Conservation (phyloP, 1,140 invertebrate species). For the Meloidogyne floridensis region DNA sequence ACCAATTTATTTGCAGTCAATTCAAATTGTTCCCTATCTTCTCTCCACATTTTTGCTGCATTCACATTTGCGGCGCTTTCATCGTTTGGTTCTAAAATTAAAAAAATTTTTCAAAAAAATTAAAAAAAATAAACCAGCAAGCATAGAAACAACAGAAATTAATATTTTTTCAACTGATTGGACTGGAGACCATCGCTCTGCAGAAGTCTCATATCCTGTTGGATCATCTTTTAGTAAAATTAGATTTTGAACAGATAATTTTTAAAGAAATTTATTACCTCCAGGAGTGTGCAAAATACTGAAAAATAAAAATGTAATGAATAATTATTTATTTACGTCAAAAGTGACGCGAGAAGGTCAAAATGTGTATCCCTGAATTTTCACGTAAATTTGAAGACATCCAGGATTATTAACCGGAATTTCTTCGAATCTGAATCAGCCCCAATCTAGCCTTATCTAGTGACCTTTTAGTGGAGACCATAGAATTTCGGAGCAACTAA, state of each 20-base stretch:
- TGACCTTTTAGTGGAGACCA: too few species aligned
- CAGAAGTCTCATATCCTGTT: constrained; percentile 96
- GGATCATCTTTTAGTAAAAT: constrained; percentile 81
- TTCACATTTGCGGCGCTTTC: constrained; percentile 99
- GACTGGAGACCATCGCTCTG: constrained; percentile 95
- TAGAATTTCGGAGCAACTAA: too few species aligned
- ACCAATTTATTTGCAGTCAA: constrained; percentile 88
- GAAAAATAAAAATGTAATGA: background rate
- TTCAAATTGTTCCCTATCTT: constrained; percentile 89
- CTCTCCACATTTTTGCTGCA: constrained; percentile 98
- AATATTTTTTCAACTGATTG: constrained; percentile 99
- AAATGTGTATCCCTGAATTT: too few species aligned
- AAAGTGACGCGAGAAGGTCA: too few species aligned
- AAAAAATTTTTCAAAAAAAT: background rate
- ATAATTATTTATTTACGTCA: too few species aligned
- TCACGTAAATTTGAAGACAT: too few species aligned
- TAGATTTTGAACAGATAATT: background rate
- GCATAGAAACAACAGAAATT: constrained; percentile 95
- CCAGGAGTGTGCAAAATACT: constrained; percentile 89
- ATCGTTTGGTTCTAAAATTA: constrained; percentile 87
- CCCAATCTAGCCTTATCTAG: too few species aligned
- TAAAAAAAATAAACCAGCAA: constrained; percentile 76
- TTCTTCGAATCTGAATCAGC: too few species aligned
- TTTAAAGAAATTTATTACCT: background rate
- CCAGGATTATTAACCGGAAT: too few species aligned